phyloP scores from a whole-genome alignment of 2,113 vertebrate species.

The Rhegmatorhina hoffmannsi region DNA sequence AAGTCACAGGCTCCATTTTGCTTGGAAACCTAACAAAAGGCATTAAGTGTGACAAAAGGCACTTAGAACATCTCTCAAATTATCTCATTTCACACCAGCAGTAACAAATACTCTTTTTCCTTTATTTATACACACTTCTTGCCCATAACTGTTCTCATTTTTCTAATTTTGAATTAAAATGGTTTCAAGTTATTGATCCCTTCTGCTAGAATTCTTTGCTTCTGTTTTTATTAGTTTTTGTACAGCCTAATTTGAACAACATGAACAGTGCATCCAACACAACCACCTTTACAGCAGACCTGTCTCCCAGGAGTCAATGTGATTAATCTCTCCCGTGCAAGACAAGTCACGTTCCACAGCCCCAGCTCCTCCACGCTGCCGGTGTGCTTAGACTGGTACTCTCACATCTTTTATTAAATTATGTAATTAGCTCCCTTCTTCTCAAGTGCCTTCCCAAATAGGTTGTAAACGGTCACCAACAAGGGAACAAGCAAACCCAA shows the following conservation, averaged over 20 bases:
- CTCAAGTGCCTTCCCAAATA: slow-evolving; percentile 13
- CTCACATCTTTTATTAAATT: slow-evolving; percentile 46
- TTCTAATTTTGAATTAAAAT: slow-evolving; percentile 48
- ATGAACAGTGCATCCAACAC: neutral
- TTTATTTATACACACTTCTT: slow-evolving; percentile 53
- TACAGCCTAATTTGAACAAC: neutral
- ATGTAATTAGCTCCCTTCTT: slow-evolving; percentile 54
- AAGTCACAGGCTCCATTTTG: slow-evolving; percentile 32
- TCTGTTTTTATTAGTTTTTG: slow-evolving; percentile 8
- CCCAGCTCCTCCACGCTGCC: neutral
- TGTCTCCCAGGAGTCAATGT: neutral
- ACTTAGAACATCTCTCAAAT: slow-evolving; percentile 52
- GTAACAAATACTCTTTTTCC: slow-evolving; percentile 57
- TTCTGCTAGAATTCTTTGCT: slow-evolving; percentile 10
- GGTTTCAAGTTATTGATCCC: slow-evolving; percentile 15
- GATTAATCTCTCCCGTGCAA: slow-evolving; percentile 36
- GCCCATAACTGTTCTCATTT: slow-evolving; percentile 32
- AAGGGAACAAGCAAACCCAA: neutral
- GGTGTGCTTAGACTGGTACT: neutral
- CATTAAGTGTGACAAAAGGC: slow-evolving; percentile 54
- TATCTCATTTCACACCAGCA: slow-evolving; percentile 53
- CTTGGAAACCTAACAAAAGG: slow-evolving; percentile 39
- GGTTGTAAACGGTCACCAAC: neutral
- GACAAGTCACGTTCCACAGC: slow-evolving; percentile 17
- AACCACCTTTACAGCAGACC: neutral